These are phyloP conservation scores for Acleris cristana DNA, from an alignment of 2,888 invertebrate genomes.

Conservation along the genomic window DNA sequence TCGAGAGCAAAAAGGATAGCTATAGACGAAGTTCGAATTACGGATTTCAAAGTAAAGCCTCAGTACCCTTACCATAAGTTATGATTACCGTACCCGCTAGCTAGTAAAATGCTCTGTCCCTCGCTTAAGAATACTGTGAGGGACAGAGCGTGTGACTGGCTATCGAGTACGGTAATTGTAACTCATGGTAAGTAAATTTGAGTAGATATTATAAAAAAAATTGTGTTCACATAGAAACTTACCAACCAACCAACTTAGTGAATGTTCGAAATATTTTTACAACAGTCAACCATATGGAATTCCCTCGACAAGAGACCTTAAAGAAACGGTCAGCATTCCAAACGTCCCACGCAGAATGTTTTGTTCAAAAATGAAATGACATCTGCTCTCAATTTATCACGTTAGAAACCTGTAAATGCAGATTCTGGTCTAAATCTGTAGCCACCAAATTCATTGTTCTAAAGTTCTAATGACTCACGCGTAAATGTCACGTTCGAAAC, in stretches of 20 bases:
- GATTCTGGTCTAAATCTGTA: conserved; percentile 31
- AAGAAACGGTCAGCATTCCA: conserved; percentile 18
- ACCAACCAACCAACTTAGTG: neutral
- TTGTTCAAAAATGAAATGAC: neutral
- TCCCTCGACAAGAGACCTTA: conserved; percentile 7
- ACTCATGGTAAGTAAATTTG: too few relatives aligned
- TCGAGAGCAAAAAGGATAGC: too few relatives aligned
- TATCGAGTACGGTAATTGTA: too few relatives aligned
- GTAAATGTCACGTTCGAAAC: conserved; percentile 43
- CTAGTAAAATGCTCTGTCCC: too few relatives aligned
- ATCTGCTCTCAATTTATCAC: conserved; percentile 4
- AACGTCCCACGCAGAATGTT: conserved; percentile 20
- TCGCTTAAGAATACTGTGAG: too few relatives aligned
- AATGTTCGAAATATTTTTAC: too few relatives aligned
- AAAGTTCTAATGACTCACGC: conserved; percentile 42
- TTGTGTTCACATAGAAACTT: neutral
- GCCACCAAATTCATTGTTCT: conserved; percentile 45
- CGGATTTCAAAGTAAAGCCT: too few relatives aligned
- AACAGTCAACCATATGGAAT: neutral
- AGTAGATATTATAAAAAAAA: too few relatives aligned
- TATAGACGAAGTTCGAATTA: too few relatives aligned
- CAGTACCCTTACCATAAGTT: too few relatives aligned
- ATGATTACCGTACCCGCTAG: too few relatives aligned
- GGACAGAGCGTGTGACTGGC: too few relatives aligned
- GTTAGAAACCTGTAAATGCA: conserved; percentile 11